A percentile compares a stretch with the other conserved stretches of the same genome.
Conservation (phyloP, 1,140 invertebrate genomes). For the Hormaphis cornu region DNA sequence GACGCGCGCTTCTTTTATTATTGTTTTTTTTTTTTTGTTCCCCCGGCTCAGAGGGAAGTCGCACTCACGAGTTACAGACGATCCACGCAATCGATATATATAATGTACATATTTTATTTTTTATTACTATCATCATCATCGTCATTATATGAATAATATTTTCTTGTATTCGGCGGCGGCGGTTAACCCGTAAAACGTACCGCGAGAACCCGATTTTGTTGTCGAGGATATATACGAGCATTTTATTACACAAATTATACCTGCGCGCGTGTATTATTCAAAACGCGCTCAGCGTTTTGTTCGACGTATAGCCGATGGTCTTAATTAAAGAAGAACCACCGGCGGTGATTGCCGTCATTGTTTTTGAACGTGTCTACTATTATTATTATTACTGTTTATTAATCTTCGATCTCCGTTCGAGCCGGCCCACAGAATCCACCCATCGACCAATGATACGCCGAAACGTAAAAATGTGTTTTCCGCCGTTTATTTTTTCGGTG, state of each 20-base stretch:
- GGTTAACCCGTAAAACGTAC: background rate
- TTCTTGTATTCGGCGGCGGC: background rate
- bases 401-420: slow-evolving; percentile 17
- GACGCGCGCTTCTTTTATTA: background rate
- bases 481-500: background rate
- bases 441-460: slow-evolving; percentile 23
- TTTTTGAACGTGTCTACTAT: slow-evolving; percentile 2
- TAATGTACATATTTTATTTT: too few relatives aligned
- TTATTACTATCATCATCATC: too few relatives aligned
- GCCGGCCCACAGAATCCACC: slow-evolving; percentile 21
- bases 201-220: slow-evolving; percentile 15
- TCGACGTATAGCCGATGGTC: slow-evolving; percentile 28
- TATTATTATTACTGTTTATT: slow-evolving; percentile 27
- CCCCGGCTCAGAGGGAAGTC: background rate
- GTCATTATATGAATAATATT: background rate
- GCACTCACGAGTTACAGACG: background rate
- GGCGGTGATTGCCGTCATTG: slow-evolving; percentile 6
- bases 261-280: background rate
- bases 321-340: slow-evolving; percentile 31
- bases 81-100: background rate
- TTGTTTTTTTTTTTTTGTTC: background rate
- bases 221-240: background rate
- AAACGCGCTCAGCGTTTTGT: slow-evolving; percentile 11
- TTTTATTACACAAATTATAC: too few relatives aligned
- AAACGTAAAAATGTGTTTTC: slow-evolving; percentile 7